Conservation (phyloP, 2,888 invertebrate species). For the Drosophila yooni region DNA sequence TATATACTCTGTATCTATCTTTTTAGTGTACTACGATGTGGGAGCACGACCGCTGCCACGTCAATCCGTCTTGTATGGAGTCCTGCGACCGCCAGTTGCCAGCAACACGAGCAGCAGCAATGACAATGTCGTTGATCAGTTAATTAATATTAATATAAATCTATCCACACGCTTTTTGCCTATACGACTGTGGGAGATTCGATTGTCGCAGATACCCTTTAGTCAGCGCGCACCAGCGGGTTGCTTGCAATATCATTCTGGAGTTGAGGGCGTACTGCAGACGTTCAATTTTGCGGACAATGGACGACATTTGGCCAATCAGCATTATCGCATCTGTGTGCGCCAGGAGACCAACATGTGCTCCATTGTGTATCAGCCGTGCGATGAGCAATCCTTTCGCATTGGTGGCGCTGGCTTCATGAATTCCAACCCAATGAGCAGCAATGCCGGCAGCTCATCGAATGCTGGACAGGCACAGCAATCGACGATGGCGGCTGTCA, state of each 20-base stretch:
- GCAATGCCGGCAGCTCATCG: neutral
- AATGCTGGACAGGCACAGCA: slow-evolving; percentile 16
- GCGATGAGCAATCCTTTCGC: slow-evolving; percentile 91
- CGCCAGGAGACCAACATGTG: slow-evolving; percentile 90
- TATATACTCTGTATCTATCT: neutral
- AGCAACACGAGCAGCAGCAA: slow-evolving; percentile 33
- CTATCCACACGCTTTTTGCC: slow-evolving; percentile 88
- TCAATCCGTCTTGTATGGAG: slow-evolving; percentile 73
- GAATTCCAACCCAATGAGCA: slow-evolving; percentile 14
- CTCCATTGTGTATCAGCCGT: slow-evolving; percentile 91
- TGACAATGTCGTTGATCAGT: slow-evolving; percentile 44
- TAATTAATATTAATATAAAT: slow-evolving; percentile 85
- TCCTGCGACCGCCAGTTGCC: slow-evolving; percentile 58
- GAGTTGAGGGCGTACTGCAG: slow-evolving; percentile 87
- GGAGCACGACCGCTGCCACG: slow-evolving; percentile 69
- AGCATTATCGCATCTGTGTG: slow-evolving; percentile 92
- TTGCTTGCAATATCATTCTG: slow-evolving; percentile 91
- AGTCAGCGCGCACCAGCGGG: slow-evolving; percentile 91
- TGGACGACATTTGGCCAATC: slow-evolving; percentile 91
- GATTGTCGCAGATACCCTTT: slow-evolving; percentile 91
- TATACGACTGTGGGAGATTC: slow-evolving; percentile 91
- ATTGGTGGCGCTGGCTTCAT: slow-evolving; percentile 86
- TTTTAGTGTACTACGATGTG: slow-evolving; percentile 84
- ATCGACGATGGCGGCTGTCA: neutral
- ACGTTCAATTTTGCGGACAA: slow-evolving; percentile 94